A percentile compares a stretch with the other conserved stretches of the same genome.
phyloP scores from a whole-genome alignment of 2,113 vertebrate genomes.

The Paracanthobrama guichenoti region DNA sequence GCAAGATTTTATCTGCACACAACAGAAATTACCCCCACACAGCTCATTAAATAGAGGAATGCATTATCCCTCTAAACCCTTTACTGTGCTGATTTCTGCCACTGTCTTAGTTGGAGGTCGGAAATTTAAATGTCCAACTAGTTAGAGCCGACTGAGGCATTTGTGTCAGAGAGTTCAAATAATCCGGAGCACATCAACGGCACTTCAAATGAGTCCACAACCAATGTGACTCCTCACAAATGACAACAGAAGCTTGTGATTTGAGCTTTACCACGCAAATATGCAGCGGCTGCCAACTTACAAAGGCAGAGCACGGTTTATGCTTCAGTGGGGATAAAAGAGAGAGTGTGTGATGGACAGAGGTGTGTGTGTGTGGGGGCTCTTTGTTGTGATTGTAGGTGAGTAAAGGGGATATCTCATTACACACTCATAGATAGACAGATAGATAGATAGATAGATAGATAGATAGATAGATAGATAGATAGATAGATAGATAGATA shows the following conservation, averaged over 20 bases:
- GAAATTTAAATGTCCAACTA: constrained; percentile 72
- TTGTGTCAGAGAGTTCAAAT: constrained; percentile 72
- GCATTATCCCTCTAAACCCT: constrained; percentile 63
- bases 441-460: not conserved
- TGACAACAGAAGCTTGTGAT: constrained; percentile 72
- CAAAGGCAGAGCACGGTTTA: constrained; percentile 74
- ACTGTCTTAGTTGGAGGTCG: constrained; percentile 73
- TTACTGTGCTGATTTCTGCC: constrained; percentile 59
- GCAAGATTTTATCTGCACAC: not conserved
- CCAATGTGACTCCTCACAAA: constrained; percentile 68
- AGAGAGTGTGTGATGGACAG: constrained; percentile 35
- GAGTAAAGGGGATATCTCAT: constrained; percentile 74
- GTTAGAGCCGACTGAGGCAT: constrained; percentile 65
- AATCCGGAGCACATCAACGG: constrained; percentile 60
- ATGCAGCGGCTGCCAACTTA: constrained; percentile 77
- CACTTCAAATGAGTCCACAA: constrained; percentile 73
- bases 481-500: not conserved
- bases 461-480: not conserved
- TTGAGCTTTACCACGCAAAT: constrained; percentile 68
- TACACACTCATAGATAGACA: constrained; percentile 69
- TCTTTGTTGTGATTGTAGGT: constrained; percentile 87
- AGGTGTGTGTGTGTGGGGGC: not conserved
- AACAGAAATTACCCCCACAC: constrained; percentile 38
- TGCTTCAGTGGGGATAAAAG: constrained; percentile 77
- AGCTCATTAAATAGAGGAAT: constrained; percentile 66